Base-by-base conservation (phyloP, 1,140 invertebrate species). In the Leptonema lineaticorne region DNA sequence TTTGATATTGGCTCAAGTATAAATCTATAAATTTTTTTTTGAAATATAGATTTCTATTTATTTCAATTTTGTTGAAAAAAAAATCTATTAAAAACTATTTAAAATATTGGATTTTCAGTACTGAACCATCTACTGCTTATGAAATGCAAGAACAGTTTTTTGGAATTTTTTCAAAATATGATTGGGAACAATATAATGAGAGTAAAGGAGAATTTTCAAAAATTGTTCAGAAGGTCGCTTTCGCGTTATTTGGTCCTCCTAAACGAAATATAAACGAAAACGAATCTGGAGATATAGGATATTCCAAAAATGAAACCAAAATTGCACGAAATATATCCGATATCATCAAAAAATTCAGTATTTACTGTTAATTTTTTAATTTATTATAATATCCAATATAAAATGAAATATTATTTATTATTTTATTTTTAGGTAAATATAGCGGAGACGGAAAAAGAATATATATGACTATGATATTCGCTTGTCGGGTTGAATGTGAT, bases 381-480 rank as follows among this genome's bases (percentile, higher is more conserved):
- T 29, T 50, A 64, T 64, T n/a, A 29, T 30, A 46, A 62, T 27
- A n/a, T n/a, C n/a, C 1, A 37, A 3, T 16, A 48, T 50, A 2
- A 64, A 50, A 30, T 64, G 16, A 8, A 48, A 48, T 18, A 7
- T 22, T 64, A 41, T 37, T 27, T 22, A n/a, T n/a, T n/a, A 16
- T 7, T 9, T 8, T 27, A 46, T 26, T 67, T 69, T 18, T 56
- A 72, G 70, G 16, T 11, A 72, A 72, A 65, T 72, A 63, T 45
- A 66, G 67, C 18, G 33, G 41, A 11, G 59, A 48, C 29, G 57
- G 56, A 14, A 58, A 67, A 16, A 50, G 26, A 46, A 53, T 72
- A 9, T 72, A 48, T 41, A 67, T 72, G 59, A 48, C 63, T 18
- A 53, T 63, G 14, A n/a, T 72, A 48, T 72, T 50, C 59, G 64